Conservation (phyloP, 2,888 invertebrate species). For the Nymphalis c-album region DNA sequence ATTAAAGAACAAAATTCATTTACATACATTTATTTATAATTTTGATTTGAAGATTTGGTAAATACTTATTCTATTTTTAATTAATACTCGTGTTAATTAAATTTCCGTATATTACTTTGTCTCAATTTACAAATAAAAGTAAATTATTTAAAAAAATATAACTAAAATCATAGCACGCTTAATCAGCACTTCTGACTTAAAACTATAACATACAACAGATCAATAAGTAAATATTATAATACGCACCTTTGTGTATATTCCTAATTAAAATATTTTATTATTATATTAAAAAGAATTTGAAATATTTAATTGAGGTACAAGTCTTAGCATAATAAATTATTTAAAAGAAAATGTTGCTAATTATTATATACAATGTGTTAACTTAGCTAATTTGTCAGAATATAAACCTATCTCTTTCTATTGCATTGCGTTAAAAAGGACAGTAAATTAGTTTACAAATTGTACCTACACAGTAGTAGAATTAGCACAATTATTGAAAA, state of each 20-base stretch:
- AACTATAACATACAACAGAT: not conserved
- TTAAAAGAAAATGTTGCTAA: no score
- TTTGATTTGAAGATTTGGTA: conserved; percentile 58
- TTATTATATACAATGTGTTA: no score
- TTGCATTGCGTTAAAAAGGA: no score
- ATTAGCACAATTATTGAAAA: no score
- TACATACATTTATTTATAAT: conserved; percentile 43
- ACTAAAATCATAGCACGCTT: conserved; percentile 9
- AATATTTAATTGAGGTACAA: conserved; percentile 9
- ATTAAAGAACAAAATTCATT: conserved; percentile 6
- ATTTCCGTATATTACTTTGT: conserved; percentile 16
- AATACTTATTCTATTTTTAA: conserved; percentile 37
- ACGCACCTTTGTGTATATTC: conserved; percentile 13
- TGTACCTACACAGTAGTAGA: no score
- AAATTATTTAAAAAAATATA: conserved; percentile 9
- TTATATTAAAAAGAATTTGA: not conserved
- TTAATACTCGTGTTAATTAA: conserved; percentile 36
- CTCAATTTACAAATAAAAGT: conserved; percentile 4
- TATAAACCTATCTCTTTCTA: no score
- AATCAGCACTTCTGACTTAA: conserved; percentile 7
- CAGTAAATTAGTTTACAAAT: no score
- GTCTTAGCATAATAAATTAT: conserved; percentile 1
- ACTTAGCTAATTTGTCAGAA: no score
- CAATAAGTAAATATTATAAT: not conserved
- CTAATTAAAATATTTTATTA: not conserved